Evolutionary conservation across 2,113 vertebrate genomes (phyloP), one percentile per base, ranked within the genome.

Genomic region (Emydura subglobosa): DNA sequence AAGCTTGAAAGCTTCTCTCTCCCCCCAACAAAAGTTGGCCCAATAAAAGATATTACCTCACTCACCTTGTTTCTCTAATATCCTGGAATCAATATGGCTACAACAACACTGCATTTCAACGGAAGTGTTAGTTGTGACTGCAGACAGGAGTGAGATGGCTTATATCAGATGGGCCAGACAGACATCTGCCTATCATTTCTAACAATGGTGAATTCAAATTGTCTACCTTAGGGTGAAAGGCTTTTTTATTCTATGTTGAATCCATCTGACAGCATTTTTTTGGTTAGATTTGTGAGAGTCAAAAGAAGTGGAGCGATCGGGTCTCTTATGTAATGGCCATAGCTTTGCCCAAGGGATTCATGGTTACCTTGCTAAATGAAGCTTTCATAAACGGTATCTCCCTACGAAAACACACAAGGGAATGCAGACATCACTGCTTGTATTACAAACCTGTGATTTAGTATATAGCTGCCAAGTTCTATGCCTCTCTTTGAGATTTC

Each of bases 311-410:
- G 39, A 34, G 47, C 85, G 82, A 24, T 27, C 6, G 16, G 49
- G 61, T 72, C 54, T 25, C 5, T 87, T 51, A 10, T 1, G 31
- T 21, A 59, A 22, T n/a, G 16, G 49, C 61, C 53, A n/a, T 29
- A n/a, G 57, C 83, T 91, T 47, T 85, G 54, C 79, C 86, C 10
- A 4, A 79, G 57, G 54, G 24, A 91, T 79, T 87, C 44, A 39
- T 0, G 1, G 4, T 79, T 86, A 47, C 74, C 53, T 85, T 82
- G 5, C 0, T 0, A 88, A 29, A 8, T 22, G 39, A 47, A 4
- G 1, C 84, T 49, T 87, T 53, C 39, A 25, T n/a, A 76, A 21
- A 39, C 44, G 17, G 10, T 25, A 76, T 42, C n/a, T 76, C 10
- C 22, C 24, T 44, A 25, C 31, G 34, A 82, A 82, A 4, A 27